Conservation (phyloP, 1,140 invertebrate genomes). For the Philopotamus ludificatus region DNA sequence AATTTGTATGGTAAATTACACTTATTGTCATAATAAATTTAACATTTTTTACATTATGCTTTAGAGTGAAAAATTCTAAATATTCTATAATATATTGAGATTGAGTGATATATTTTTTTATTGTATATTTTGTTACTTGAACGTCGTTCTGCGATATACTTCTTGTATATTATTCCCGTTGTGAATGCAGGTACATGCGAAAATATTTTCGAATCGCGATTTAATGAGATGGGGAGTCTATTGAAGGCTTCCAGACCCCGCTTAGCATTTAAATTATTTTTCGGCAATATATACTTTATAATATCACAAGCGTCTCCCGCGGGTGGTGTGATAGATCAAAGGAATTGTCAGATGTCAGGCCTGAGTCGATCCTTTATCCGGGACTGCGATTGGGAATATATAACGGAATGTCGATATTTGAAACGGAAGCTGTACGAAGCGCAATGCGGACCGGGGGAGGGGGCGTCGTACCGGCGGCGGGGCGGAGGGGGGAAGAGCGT, state of each 20-base stretch:
- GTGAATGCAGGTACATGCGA: no score
- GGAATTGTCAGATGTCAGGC: constrained; percentile 21
- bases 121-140: no score
- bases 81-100: no score
- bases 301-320: not conserved
- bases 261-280: constrained; percentile 28
- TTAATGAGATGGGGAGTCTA: not conserved
- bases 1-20: no score
- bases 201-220: no score
- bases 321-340: constrained; percentile 24
- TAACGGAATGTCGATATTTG: constrained; percentile 37
- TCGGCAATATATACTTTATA: not conserved
- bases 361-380: constrained; percentile 2
- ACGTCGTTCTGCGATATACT: no score
- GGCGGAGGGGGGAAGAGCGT: not conserved
- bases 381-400: constrained; percentile 15
- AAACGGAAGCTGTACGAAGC: constrained; percentile 27
- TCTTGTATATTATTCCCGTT: no score
- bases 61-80: no score
- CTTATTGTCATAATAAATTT: no score
- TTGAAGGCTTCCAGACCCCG: not conserved
- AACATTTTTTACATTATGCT: no score
- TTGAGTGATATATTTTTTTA: no score
- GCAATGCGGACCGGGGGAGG: constrained; percentile 26
- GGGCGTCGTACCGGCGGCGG: no score